Base-by-base conservation (phyloP, 2,888 invertebrate genomes). In the Oxyteleia sp. region DNA sequence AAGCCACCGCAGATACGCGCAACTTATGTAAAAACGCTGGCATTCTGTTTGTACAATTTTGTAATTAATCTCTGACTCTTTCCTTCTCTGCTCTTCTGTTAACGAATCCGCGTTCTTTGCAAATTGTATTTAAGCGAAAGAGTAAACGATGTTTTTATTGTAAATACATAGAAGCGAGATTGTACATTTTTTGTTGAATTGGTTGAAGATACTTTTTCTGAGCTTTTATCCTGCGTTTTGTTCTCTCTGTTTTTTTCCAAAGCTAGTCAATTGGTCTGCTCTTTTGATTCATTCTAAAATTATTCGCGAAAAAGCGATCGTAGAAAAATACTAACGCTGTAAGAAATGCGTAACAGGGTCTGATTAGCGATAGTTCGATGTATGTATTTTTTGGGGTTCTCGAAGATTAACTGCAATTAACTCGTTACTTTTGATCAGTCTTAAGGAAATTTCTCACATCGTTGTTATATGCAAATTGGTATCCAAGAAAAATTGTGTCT, bases 121-220 rank as follows among this genome's bases (percentile, higher is more conserved):
- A 51, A 20, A 41, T 53, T 38, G 15, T 26, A 66, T 66, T 66
- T 51, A 51, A 38, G 10, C 4, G 4, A 64, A 63, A 64, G 13
- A 1, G 38, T 49, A 51, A 63, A 20, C 15, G 18, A 20, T 15
- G 15, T 43, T 68, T 68, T 68, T 32, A 45, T 75, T 75, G 74
- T 75, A 64, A 64, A 64, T 75, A 75, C 20, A 26, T 41, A 11
- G 11, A 59, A 11, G 20, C 13, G 35, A 74, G 61, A 63, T 35
- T 74, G 74, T 75, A 75, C 47, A 75, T 75, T 75, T 29, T 66
- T 75, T 75, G 75, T 75, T 75, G 66, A 75, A 75, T 66, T 66
- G 57, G 64, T 75, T 66, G 66, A 75, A 64, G n/a, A 57, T 75
- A 64, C 13, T 41, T 45, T 43, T 57, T 64, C 29, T 64, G 35